Percentiles rank a stretch among this genome's conserved stretches.
Conservation (phyloP, 2,888 invertebrate species). For the Phortica magna region DNA sequence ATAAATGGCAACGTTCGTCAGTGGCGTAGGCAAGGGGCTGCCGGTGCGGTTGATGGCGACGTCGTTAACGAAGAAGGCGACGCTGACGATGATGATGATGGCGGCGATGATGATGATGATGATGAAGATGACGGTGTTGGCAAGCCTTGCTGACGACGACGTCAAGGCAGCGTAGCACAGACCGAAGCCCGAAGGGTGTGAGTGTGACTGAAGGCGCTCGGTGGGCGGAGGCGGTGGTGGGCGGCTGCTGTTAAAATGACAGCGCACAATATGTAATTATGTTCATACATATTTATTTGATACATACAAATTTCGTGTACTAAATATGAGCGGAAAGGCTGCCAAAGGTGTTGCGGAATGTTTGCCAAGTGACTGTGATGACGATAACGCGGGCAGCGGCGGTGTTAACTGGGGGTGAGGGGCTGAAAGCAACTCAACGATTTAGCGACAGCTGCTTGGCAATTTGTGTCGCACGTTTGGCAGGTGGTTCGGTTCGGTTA, state of each 20-base stretch:
- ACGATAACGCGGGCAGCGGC: conserved; percentile 3
- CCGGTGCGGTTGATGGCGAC: neutral
- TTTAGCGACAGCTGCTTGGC: conserved; percentile 22
- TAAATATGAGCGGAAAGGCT: conserved; percentile 23
- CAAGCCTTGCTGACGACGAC: neutral
- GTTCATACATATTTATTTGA: conserved; percentile 47
- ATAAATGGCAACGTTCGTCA: conserved; percentile 31
- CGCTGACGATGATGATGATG: neutral
- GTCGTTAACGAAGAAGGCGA: neutral
- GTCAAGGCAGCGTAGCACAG: neutral
- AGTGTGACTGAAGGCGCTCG: neutral
- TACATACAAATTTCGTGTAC: conserved; percentile 20
- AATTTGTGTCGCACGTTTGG: conserved; percentile 31
- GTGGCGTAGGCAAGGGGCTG: neutral
- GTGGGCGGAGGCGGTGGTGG: neutral
- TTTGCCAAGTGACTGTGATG: neutral
- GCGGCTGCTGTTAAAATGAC: conserved; percentile 58
- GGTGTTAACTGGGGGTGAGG: too few relatives aligned
- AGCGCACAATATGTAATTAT: conserved; percentile 73
- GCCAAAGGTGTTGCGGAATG: conserved; percentile 26
- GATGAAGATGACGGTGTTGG: neutral
- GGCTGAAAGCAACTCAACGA: neutral
- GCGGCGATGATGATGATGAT: neutral
- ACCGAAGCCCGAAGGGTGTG: too few relatives aligned
- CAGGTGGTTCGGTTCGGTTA: conserved; percentile 16